These are phyloP conservation scores for Distichodus sexfasciatus DNA, from an alignment of 2,797 vertebrate species.

Conservation along the genomic window DNA sequence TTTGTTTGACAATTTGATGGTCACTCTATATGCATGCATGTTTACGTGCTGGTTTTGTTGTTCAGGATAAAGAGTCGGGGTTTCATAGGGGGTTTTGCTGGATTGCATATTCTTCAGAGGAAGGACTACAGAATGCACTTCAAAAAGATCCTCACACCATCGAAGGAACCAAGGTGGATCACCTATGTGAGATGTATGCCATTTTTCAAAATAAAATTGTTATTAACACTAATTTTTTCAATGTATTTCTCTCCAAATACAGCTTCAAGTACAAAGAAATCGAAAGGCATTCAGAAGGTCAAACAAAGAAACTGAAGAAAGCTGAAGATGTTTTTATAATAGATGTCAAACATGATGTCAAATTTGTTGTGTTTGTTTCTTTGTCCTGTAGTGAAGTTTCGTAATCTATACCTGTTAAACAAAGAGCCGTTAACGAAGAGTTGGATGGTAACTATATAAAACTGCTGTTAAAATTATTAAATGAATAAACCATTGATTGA, in stretches of 20 bases:
- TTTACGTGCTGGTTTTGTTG: slow-evolving; percentile 21
- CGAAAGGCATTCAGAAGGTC: slow-evolving; percentile 47
- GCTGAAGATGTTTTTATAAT: slow-evolving; percentile 54
- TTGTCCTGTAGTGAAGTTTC: neutral
- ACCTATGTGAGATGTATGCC: too few species aligned
- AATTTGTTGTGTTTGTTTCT: neutral
- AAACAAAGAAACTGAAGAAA: slow-evolving; percentile 54
- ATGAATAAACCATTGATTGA: too few species aligned
- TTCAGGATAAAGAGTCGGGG: slow-evolving; percentile 84
- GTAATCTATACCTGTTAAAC: slow-evolving; percentile 29
- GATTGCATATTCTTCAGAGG: slow-evolving; percentile 75
- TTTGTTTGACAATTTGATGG: neutral
- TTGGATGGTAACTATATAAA: too few species aligned
- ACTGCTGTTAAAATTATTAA: too few species aligned
- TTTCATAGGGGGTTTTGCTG: slow-evolving; percentile 87
- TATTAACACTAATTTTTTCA: rapidly evolving
- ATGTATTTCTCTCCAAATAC: slow-evolving; percentile 46
- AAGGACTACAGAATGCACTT: slow-evolving; percentile 77
- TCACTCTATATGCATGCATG: too few species aligned
- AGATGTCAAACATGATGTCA: too few species aligned
- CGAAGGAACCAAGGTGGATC: slow-evolving; percentile 87
- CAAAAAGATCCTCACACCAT: slow-evolving; percentile 83
- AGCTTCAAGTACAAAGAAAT: slow-evolving; percentile 79
- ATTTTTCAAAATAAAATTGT: too few species aligned
- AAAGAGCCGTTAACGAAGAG: too few species aligned